These are phyloP conservation scores for Drosophila simulans DNA, from an alignment of 1,140 invertebrate species.

Conservation along the genomic window DNA sequence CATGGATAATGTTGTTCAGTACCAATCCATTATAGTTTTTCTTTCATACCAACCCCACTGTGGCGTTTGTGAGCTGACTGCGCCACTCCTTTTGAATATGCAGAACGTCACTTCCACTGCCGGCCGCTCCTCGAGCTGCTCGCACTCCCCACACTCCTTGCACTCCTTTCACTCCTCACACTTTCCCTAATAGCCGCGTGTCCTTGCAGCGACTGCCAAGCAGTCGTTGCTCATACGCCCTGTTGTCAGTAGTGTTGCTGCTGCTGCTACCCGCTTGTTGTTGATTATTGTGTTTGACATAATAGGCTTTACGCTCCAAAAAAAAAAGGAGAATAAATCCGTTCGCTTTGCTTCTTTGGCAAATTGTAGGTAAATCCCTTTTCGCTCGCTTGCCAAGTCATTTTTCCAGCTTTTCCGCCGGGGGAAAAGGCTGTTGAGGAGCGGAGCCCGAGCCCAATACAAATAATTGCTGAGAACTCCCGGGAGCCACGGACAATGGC, in stretches of 20 bases:
- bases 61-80: neutral
- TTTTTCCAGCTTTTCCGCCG: constrained; percentile 24
- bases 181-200: constrained; percentile 5
- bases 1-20: no score
- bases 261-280: constrained; percentile 57
- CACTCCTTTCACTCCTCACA: neutral
- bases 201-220: constrained; percentile 10
- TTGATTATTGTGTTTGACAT: constrained; percentile 84
- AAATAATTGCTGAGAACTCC: constrained; percentile 74
- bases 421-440: constrained; percentile 11
- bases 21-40: neutral
- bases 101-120: constrained; percentile 67
- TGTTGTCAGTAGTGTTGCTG: constrained; percentile 58
- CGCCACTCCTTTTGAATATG: constrained; percentile 66
- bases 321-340: constrained; percentile 74
- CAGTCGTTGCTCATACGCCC: constrained; percentile 67
- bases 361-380: constrained; percentile 79
- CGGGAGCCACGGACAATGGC: constrained; percentile 28
- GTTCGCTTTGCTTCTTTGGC: constrained; percentile 71
- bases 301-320: constrained; percentile 83
- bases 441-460: constrained; percentile 51
- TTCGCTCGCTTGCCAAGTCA: constrained; percentile 63
- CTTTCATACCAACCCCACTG: constrained; percentile 4
- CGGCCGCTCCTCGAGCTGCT: constrained; percentile 22
- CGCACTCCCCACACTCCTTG: neutral